Evolutionary conservation across 2,888 invertebrate species (phyloP).

Genomic region (Rhopalosiphum nymphaeae): DNA sequence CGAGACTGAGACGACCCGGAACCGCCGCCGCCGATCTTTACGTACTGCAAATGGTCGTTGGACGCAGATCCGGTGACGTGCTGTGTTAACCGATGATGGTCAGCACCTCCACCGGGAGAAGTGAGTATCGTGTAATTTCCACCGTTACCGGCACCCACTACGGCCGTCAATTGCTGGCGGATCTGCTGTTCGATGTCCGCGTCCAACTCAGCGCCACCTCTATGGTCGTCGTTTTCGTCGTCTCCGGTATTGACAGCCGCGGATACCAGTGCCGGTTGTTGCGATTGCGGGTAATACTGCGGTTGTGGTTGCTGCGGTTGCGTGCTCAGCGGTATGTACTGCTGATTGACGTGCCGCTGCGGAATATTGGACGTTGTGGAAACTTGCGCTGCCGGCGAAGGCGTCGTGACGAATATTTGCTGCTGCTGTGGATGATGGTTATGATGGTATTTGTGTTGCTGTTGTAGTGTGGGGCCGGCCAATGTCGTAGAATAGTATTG

Average conservation of each 20-base stretch:
- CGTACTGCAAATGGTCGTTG: conserved; percentile 14
- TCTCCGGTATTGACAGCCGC: neutral
- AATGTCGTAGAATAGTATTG: conserved; percentile 6
- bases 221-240: neutral
- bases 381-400: neutral
- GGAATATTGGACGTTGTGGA: neutral
- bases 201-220: neutral
- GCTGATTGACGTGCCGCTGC: neutral
- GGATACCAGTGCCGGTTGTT: neutral
- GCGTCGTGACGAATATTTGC: conserved; percentile 50
- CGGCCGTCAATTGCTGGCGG: conserved; percentile 30
- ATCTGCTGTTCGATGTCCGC: conserved; percentile 51
- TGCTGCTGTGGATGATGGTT: conserved; percentile 39
- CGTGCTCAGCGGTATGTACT: neutral
- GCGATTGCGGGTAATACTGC: neutral
- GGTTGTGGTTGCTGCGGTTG: neutral
- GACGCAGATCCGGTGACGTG: conserved; percentile 26
- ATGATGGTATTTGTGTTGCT: neutral
- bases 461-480: neutral
- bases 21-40: conserved; percentile 29
- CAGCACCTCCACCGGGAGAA: neutral
- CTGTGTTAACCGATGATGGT: conserved; percentile 27
- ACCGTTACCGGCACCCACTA: neutral
- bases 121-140: conserved; percentile 9
- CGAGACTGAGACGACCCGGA: neutral